Percentiles rank a stretch among this genome's conserved stretches.
Evolutionary conservation across 92 coral and sea anemone species (phyloP).

Genomic region (Anthopleura xanthogrammica): DNA sequence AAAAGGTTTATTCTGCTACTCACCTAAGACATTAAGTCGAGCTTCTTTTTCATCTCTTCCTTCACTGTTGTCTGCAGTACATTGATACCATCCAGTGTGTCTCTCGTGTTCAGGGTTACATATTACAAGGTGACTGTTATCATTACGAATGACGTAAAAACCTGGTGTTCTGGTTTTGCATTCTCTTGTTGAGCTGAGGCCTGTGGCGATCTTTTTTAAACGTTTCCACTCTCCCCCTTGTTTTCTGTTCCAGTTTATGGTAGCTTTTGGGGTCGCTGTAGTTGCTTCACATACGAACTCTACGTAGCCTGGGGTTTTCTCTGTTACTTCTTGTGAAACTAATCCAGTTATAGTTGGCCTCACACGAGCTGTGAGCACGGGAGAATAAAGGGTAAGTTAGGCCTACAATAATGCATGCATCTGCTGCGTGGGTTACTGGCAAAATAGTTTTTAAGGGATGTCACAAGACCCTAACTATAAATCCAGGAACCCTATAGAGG

Average conservation of each 20-base stretch:
- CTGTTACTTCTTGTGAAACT: constrained; percentile 19
- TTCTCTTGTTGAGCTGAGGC: neutral
- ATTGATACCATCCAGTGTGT: constrained; percentile 22
- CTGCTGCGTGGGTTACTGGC: too few species aligned
- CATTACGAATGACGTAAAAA: constrained; percentile 1
- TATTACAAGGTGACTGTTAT: constrained; percentile 17
- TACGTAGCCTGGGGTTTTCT: constrained; percentile 6
- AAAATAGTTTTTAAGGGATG: too few species aligned
- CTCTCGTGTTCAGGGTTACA: constrained; percentile 18
- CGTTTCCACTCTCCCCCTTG: neutral
- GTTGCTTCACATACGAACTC: constrained; percentile 18
- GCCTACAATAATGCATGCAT: neutral
- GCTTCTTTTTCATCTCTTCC: constrained; percentile 12
- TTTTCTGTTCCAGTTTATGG: constrained; percentile 21
- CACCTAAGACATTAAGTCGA: constrained; percentile 24
- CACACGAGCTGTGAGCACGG: neutral
- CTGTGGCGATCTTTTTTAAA: neutral
- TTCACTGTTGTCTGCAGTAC: constrained; percentile 22
- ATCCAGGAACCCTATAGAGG: too few species aligned
- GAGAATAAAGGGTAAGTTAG: neutral
- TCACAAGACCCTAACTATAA: too few species aligned
- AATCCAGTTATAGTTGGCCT: constrained; percentile 20
- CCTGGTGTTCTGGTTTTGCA: constrained; percentile 25
- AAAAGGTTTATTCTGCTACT: neutral
- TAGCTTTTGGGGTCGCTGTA: constrained; percentile 18